Base-by-base conservation (phyloP, 2,888 invertebrate species). In the Lasioglossum lativentre region DNA sequence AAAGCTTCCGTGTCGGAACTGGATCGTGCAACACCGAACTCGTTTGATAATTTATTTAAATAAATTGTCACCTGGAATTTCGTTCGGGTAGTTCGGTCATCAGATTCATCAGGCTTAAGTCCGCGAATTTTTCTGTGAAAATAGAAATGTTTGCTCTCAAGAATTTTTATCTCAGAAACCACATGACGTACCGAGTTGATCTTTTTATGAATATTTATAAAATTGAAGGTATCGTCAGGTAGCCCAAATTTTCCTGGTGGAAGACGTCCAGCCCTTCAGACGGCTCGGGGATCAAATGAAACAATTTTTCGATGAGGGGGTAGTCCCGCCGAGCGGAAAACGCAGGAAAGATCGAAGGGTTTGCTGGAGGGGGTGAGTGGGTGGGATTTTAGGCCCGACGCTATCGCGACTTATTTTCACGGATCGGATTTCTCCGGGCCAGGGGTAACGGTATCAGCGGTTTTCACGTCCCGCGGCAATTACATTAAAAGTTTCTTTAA, bases 401-500 rank as follows among this genome's bases (percentile, higher is more conserved):
- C 87, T 90, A 91, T 91, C 90, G 90, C 87, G 87, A 91, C 91
- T 91, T 91, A 91, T 91, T 91, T 91, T 90, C 89, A 90, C 89
- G 90, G 91, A 91, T 91, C 91, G 90, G 88, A 91, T 90, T 88
- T 91, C 89, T 89, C 63, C 81, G 82, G 88, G 82, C 79, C 82
- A 84, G 86, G 91, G 89, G 90, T 89, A 92, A 91, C 90, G 92
- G 91, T 92, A 93, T 93, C 92, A 91, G 91, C 91, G 91, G 90
- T 92, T 93, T 92, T 90, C 92, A 92, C 92, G 91, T 92, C 90
- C 90, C 89, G 89, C 90, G 90, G 91, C 91, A 93, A 93, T 93
- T 92, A 91, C 92, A 92, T 93, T 93, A 93, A 93, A 93, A 93
- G 90, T 93, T 93, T 92, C 91, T 91, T 91, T 90, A 91, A 90